A percentile compares a stretch with the other conserved stretches of the same genome.
These are phyloP conservation scores for Anthoscopus minutus DNA, from an alignment of 2,113 vertebrate genomes.

Conservation along the genomic window DNA sequence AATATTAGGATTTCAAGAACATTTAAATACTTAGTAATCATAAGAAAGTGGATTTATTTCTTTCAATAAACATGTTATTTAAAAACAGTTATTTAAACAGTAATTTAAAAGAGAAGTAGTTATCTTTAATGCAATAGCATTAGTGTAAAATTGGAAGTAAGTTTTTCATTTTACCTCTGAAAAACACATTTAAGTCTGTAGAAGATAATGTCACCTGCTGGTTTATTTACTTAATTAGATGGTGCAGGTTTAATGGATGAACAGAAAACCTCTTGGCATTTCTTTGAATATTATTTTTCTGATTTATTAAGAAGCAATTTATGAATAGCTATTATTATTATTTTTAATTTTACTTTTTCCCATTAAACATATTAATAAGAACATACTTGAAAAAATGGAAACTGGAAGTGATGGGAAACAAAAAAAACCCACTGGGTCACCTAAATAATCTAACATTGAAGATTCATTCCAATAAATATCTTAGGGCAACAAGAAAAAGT, in stretches of 20 bases:
- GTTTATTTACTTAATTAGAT: neutral
- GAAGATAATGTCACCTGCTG: neutral
- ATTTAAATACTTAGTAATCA: neutral
- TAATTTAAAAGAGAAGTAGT: neutral
- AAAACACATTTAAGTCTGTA: neutral
- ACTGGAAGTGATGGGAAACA: neutral
- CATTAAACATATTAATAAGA: neutral
- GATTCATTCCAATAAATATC: neutral
- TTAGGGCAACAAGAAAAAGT: neutral
- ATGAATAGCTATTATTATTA: neutral
- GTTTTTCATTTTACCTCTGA: neutral
- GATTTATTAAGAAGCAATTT: neutral
- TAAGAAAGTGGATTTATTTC: neutral
- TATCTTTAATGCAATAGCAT: neutral
- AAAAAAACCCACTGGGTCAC: neutral
- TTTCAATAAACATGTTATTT: neutral
- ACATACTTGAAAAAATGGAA: rapidly evolving
- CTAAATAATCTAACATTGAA: neutral
- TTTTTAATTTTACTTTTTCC: neutral
- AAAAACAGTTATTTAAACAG: no score
- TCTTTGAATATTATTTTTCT: neutral
- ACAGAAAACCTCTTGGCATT: neutral
- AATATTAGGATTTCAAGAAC: neutral
- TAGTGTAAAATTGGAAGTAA: neutral
- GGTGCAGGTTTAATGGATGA: neutral